These are phyloP conservation scores for Lycocerus yunnanus DNA, from an alignment of 2,888 invertebrate species.

Conservation along the genomic window DNA sequence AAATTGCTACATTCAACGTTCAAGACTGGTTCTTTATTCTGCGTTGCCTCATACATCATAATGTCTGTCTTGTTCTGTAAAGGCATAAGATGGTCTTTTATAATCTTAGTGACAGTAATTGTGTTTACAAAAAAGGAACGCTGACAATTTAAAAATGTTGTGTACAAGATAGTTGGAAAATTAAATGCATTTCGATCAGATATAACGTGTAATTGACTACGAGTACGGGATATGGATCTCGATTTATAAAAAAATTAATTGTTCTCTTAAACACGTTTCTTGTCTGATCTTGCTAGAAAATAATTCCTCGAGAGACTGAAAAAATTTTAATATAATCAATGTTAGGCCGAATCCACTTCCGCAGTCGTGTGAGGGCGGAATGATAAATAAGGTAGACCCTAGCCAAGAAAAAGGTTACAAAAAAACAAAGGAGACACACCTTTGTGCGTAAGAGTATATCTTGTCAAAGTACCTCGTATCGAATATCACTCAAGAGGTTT, in stretches of 20 bases:
- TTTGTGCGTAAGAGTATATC: background rate
- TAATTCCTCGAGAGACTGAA: background rate
- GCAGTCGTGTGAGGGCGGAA: background rate
- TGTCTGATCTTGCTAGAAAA: background rate
- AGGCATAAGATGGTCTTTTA: conserved; percentile 38
- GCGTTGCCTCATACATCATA: conserved; percentile 44
- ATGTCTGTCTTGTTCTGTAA: conserved; percentile 41
- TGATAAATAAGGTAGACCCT: background rate
- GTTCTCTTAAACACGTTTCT: background rate
- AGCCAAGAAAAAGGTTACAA: background rate
- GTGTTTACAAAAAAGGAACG: conserved; percentile 21
- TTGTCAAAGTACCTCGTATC: background rate
- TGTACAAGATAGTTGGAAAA: conserved; percentile 8
- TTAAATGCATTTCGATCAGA: conserved; percentile 7
- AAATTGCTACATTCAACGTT: conserved; percentile 45
- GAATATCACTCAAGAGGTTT: background rate
- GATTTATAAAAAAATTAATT: background rate
- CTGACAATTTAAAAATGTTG: conserved; percentile 18
- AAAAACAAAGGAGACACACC: background rate
- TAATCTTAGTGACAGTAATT: conserved; percentile 28
- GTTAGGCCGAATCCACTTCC: background rate
- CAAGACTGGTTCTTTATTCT: conserved; percentile 46
- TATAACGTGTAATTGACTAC: background rate
- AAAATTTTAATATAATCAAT: background rate
- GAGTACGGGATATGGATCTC: background rate